These are phyloP conservation scores for Labeo rohita DNA, from an alignment of 2,113 vertebrate genomes.

Conservation along the genomic window DNA sequence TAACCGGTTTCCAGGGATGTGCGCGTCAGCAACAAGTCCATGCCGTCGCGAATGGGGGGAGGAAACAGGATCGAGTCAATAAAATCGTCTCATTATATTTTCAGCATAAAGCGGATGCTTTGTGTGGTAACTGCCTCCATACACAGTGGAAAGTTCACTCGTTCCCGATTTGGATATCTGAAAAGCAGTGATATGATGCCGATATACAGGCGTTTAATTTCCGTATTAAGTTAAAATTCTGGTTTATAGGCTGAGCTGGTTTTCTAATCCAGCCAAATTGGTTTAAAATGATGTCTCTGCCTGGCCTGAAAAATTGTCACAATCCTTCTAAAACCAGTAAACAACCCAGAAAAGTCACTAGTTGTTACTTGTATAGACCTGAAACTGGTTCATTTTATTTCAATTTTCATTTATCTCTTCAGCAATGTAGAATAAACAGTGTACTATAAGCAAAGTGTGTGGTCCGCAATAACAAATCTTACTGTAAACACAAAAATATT, in stretches of 20 bases:
- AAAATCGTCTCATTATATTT: conserved; percentile 70
- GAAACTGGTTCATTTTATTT: neutral
- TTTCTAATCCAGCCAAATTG: neutral
- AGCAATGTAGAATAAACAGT: neutral
- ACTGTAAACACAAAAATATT: conserved; percentile 1
- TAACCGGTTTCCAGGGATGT: conserved; percentile 76
- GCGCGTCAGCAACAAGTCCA: conserved; percentile 69
- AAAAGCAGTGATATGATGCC: neutral
- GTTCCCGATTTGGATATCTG: neutral
- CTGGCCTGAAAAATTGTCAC: neutral
- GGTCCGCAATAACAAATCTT: neutral
- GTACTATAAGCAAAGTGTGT: neutral
- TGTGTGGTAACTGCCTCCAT: conserved; percentile 57
- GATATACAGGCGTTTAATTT: neutral
- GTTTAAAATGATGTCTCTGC: neutral
- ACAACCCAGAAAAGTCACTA: neutral
- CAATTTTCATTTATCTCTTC: neutral
- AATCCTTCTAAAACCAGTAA: neutral
- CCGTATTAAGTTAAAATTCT: neutral
- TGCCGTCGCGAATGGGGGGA: conserved; percentile 55
- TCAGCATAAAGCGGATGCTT: conserved; percentile 71
- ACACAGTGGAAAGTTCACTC: neutral
- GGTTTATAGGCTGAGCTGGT: neutral
- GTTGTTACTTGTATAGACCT: neutral
- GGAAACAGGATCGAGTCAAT: conserved; percentile 58